phyloP scores from a whole-genome alignment of 2,888 invertebrate species.

The Priapulus caudatus region DNA sequence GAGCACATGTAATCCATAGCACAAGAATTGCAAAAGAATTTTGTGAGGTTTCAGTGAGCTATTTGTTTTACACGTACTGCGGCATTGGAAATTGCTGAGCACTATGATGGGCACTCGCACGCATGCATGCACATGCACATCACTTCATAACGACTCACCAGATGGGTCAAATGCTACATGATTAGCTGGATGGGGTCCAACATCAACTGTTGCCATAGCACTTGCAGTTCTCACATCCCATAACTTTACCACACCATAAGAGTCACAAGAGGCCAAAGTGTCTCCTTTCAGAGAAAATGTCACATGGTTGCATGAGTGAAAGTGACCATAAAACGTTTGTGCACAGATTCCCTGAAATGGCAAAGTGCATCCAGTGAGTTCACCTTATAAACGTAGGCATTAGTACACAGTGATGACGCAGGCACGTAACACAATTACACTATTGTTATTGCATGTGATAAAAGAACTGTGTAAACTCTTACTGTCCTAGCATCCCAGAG shows the following conservation, averaged over 20 bases:
- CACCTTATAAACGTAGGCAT: too few relatives aligned
- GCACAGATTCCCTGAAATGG: slow-evolving; percentile 33
- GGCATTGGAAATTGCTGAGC: too few relatives aligned
- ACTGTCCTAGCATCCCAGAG: slow-evolving; percentile 40
- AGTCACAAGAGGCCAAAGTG: slow-evolving; percentile 38
- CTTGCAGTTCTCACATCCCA: slow-evolving; percentile 38
- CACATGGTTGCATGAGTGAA: slow-evolving; percentile 37
- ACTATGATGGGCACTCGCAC: too few relatives aligned
- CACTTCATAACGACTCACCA: too few relatives aligned
- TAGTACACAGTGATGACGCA: too few relatives aligned
- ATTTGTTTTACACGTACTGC: too few relatives aligned
- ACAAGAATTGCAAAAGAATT: slow-evolving; percentile 9
- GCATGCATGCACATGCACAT: slow-evolving; percentile 2
- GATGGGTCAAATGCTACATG: slow-evolving; percentile 36
- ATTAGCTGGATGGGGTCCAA: slow-evolving; percentile 38
- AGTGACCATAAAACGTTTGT: slow-evolving; percentile 34
- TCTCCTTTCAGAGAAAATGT: slow-evolving; percentile 35
- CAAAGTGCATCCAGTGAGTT: too few relatives aligned
- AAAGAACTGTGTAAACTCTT: too few relatives aligned
- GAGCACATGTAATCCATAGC: too few relatives aligned
- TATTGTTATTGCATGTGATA: too few relatives aligned
- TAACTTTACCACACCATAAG: slow-evolving; percentile 36
- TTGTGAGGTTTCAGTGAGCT: neutral
- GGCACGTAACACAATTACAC: too few relatives aligned
- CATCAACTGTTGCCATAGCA: slow-evolving; percentile 33